phyloP scores from a whole-genome alignment of 2,113 vertebrate genomes.

The Thalassarche chlororhynchos region DNA sequence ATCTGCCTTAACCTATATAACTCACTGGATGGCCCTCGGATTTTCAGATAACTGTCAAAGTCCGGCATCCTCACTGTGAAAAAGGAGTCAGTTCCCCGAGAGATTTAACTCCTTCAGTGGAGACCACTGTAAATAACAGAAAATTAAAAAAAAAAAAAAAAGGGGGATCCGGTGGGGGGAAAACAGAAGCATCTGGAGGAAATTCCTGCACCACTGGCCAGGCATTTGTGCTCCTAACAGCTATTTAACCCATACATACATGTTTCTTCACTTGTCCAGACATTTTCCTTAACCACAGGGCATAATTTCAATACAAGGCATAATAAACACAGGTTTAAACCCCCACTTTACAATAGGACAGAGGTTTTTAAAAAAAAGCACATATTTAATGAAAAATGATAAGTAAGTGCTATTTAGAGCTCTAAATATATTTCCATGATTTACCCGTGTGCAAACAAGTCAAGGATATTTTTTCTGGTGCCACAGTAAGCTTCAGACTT shows the following conservation, averaged over 20 bases:
- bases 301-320: not conserved
- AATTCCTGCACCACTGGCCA: constrained; percentile 47
- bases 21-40: not conserved
- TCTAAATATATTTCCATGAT: not conserved
- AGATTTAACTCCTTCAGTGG: not conserved
- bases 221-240: constrained; percentile 10
- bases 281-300: not conserved
- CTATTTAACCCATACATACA: not conserved
- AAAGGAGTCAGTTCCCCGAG: not conserved
- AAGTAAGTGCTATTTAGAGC: not conserved
- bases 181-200: constrained; percentile 38
- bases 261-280: not conserved
- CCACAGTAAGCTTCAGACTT: not conserved
- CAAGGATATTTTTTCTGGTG: not conserved
- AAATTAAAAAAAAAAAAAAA: not conserved
- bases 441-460: not conserved
- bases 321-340: not conserved
- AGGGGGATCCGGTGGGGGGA: not conserved
- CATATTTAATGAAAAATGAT: accelerated
- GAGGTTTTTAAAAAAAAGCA: not conserved
- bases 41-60: not conserved
- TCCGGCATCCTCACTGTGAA: not conserved
- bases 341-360: not conserved
- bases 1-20: not conserved
- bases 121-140: not conserved